Percentiles rank a stretch among this genome's conserved stretches.
Evolutionary conservation across 1,140 invertebrate species (phyloP).

Genomic region (Arion vulgaris): DNA sequence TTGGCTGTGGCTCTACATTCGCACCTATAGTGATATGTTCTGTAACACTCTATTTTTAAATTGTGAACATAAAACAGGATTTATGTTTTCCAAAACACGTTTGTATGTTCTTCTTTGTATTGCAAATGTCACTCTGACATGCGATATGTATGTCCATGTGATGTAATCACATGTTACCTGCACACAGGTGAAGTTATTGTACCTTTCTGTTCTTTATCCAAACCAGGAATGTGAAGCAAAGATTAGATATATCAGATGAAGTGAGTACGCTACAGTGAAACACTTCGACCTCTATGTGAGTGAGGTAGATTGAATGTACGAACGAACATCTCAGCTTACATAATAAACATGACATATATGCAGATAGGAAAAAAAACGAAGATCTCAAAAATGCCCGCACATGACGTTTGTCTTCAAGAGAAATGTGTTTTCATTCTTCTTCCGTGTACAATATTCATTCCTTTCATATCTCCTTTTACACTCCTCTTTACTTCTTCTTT

Average conservation of each 20-base stretch:
- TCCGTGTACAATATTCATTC: no score
- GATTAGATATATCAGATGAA: not conserved
- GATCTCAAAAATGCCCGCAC: not conserved
- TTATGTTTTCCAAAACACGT: no score
- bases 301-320: not conserved
- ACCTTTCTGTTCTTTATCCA: not conserved
- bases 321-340: not conserved
- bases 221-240: not conserved
- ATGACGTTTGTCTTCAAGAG: conserved; percentile 1
- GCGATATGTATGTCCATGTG: not conserved
- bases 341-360: not conserved
- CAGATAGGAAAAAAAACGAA: not conserved
- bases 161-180: not conserved
- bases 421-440: not conserved
- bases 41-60: no score
- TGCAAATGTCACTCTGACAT: not conserved
- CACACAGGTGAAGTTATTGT: not conserved
- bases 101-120: no score
- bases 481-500: not conserved
- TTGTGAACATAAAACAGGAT: no score
- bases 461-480: not conserved
- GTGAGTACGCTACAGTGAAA: not conserved
- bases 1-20: no score
- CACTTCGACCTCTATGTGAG: not conserved
- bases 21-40: no score